Evolutionary conservation across 2,797 vertebrate species (phyloP), one percentile per base, ranked within the genome.

Genomic region (Rhabdophis nuchalis): DNA sequence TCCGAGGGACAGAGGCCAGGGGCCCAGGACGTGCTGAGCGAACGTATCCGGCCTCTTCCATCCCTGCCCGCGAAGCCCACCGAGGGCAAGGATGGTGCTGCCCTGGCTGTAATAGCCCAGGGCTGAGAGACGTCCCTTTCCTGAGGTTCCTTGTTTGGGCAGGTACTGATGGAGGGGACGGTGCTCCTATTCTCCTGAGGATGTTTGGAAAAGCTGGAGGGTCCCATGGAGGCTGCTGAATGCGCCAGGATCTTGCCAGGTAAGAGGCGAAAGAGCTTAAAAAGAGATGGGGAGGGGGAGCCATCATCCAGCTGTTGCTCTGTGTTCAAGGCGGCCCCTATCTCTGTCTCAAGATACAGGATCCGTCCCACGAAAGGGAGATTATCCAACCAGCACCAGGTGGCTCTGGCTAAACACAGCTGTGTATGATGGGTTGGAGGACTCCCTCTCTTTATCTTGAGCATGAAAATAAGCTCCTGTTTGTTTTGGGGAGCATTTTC

Each of bases 1-100:
- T n/a, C n/a, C n/a, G 9, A 0, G 20, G 18, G 20, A 6, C n/a
- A 32, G 64, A 32, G 16, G n/a, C 64, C 5, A 1, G n/a, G 1
- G 0, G n/a, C 1, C 61, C n/a, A 32, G 64, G 16, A 36, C 2
- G 0, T 25, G 20, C 1, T 12, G 20, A 82, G 72, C 10, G 0
- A 46, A 5, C 1, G 18, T 23, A 36, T 23, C 36, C 1, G 16
- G 16, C 18, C 1, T 3, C 32, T 41, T 20, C 8, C 3, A 0
- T 11, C 72, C 20, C 20, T 2, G 18, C 9, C 36, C 0, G 3
- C 4, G 32, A 41, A 41, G 16, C 64, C 64, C 13, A 68, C 12
- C 25, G 29, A 61, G 58, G 58, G 25, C 1, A 12, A 68, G 29
- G 61, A 29, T 4, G 0, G 12, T n/a, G 12, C 61, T n/a, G 2